A percentile compares a stretch with the other conserved stretches of the same genome.
Conservation (phyloP, 2,888 invertebrate species). For the Cylloceria caligata region DNA sequence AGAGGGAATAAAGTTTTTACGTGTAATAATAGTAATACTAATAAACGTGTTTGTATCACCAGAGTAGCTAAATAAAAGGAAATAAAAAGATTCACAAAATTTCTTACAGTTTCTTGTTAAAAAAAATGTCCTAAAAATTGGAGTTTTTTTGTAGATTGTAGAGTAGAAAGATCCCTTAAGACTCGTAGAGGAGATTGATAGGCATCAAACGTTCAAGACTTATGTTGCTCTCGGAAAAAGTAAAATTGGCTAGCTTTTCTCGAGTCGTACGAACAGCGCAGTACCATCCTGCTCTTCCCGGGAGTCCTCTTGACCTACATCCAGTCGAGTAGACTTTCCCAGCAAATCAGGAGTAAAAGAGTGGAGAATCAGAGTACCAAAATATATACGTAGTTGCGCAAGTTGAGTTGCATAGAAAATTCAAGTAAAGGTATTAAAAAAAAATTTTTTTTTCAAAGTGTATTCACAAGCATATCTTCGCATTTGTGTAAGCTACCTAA, state of each 20-base stretch:
- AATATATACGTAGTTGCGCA: slow-evolving; percentile 17
- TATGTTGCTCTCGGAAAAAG: slow-evolving; percentile 15
- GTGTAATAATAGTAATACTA: no score
- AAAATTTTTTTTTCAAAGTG: neutral
- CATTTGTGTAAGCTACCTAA: slow-evolving; percentile 1
- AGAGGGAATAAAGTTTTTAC: no score
- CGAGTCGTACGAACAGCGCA: neutral
- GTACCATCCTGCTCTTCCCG: slow-evolving; percentile 8
- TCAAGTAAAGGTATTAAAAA: neutral
- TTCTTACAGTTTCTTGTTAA: no score
- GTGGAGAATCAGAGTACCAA: slow-evolving; percentile 9
- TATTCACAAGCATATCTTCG: slow-evolving; percentile 6
- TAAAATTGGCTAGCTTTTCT: slow-evolving; percentile 13
- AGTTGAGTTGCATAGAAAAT: slow-evolving; percentile 1
- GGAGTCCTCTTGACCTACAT: slow-evolving; percentile 30
- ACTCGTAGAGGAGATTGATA: slow-evolving; percentile 3
- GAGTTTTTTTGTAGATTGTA: no score
- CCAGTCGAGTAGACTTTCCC: slow-evolving; percentile 7
- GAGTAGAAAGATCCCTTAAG: neutral
- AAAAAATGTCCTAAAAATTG: no score
- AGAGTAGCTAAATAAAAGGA: no score
- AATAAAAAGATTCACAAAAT: no score
- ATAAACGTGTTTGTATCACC: no score
- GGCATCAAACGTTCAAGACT: slow-evolving; percentile 18
- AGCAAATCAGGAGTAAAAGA: slow-evolving; percentile 13